Conservation (phyloP, 2,888 invertebrate species). For the Mimas tiliae region DNA sequence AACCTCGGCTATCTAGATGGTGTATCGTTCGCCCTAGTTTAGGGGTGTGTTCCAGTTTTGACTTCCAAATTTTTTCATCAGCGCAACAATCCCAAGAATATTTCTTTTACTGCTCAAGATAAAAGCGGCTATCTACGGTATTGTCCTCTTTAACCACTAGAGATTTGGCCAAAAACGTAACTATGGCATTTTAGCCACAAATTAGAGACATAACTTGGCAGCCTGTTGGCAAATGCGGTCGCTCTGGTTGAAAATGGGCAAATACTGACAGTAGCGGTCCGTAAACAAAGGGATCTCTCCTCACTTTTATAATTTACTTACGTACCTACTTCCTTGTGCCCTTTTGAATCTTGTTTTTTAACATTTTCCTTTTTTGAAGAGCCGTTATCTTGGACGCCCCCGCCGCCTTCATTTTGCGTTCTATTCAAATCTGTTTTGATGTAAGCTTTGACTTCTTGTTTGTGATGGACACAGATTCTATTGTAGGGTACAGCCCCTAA, state of each 20-base stretch:
- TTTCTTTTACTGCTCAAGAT: constrained; percentile 41
- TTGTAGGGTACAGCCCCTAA: background rate
- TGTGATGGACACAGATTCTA: constrained; percentile 50
- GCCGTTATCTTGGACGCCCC: constrained; percentile 68
- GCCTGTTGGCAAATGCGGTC: constrained; percentile 56
- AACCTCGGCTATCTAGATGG: constrained; percentile 19
- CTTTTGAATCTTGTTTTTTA: constrained; percentile 74
- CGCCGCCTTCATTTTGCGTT: constrained; percentile 65
- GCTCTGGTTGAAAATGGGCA: constrained; percentile 50
- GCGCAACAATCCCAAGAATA: constrained; percentile 33
- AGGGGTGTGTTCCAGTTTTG: constrained; percentile 22
- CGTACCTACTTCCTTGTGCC: constrained; percentile 63
- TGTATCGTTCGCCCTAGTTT: constrained; percentile 19
- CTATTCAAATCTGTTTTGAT: constrained; percentile 68
- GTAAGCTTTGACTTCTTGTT: constrained; percentile 53
- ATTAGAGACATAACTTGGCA: constrained; percentile 52
- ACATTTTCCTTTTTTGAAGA: constrained; percentile 70
- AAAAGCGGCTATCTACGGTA: constrained; percentile 40
- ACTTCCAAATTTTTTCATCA: constrained; percentile 33
- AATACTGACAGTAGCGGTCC: constrained; percentile 58
- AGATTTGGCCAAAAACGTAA: constrained; percentile 46
- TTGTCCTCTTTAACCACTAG: constrained; percentile 44
- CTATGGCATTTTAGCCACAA: constrained; percentile 42
- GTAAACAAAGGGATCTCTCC: constrained; percentile 69
- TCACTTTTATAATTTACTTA: constrained; percentile 77